Base-by-base conservation (phyloP, 2,797 vertebrate species). In the Syngnathus acus region DNA sequence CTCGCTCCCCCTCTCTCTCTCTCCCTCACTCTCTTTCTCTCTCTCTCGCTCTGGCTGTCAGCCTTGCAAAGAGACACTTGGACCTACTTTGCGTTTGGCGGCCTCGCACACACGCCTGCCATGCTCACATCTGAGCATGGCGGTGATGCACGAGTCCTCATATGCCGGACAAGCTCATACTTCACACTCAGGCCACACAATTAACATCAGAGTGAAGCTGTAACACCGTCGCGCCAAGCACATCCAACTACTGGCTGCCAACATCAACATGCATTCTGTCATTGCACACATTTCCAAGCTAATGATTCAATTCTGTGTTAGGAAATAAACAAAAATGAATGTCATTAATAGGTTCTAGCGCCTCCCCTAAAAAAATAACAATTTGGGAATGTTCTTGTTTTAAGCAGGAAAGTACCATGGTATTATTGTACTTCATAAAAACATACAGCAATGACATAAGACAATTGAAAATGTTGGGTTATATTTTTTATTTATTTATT, bases 121-220 rank as follows among this genome's bases (percentile, higher is more conserved):
- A 50, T 64, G 62, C 62, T 51, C 48, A 13, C 45, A n/a, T 51
- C 21, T 43, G 40, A 62, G 32, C 47, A n/a, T 4, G 43, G 26
- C 14, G 17, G 45, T 16, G 45, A 9, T 9, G 47, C 6, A 26
- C 37, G 26, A 51, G 16, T 40, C 40, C 9, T 62, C 64, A 65
- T 54, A 38, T 50, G 45, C 23, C n/a, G 45, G 17, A 39, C 69
- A 71, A 59, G 16, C 9, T 60, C 81, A 83, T 74, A 67, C 72
- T 67, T 81, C 81, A 74, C 83, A 77, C 76, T 19, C n/a, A 19
- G 17, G 48, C 26, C 62, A 66, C 64, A 77, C 21, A 82, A 65
- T 77, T 74, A 68, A 26, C 82, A 71, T 0, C 13, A 9, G 59
- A 70, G 77, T 71, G 82, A 66, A 26, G 43, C 4, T 51, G 62